Evolutionary conservation across 2,888 invertebrate species (phyloP).

Genomic region (Drosophila seclusa): DNA sequence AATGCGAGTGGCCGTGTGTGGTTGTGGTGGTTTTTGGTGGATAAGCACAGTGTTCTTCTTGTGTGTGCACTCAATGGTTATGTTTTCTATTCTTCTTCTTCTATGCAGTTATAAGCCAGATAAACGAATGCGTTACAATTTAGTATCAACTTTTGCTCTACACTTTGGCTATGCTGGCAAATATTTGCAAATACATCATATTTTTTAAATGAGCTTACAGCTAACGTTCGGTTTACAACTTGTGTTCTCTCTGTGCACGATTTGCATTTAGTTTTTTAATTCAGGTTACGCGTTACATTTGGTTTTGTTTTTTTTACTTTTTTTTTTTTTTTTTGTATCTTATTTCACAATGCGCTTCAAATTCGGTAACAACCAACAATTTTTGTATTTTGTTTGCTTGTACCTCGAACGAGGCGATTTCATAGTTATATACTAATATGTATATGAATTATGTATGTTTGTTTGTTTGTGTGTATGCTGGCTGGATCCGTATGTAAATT

Average conservation of each 20-base stretch:
- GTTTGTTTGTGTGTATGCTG: conserved; percentile 42
- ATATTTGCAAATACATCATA: conserved; percentile 27
- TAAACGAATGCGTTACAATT: conserved; percentile 36
- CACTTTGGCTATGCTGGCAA: conserved; percentile 24
- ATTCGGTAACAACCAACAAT: conserved; percentile 59
- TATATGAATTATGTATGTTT: conserved; percentile 30
- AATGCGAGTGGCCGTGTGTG: conserved; percentile 2
- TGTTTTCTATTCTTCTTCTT: conserved; percentile 6
- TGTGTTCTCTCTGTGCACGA: conserved; percentile 36
- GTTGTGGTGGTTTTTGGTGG: not conserved
- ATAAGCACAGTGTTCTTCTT: conserved; percentile 12
- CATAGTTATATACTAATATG: conserved; percentile 42
- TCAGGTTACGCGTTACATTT: conserved; percentile 71
- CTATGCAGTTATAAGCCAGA: conserved; percentile 28
- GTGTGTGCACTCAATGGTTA: conserved; percentile 18
- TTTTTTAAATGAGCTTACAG: conserved; percentile 60
- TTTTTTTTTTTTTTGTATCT: conserved; percentile 19
- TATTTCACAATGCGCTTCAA: conserved; percentile 56
- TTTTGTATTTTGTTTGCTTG: conserved; percentile 55
- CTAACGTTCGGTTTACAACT: conserved; percentile 49
- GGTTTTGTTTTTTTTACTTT: conserved; percentile 41
- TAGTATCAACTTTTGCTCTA: conserved; percentile 30
- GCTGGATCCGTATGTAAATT: conserved; percentile 59
- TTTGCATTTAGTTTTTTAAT: conserved; percentile 50
- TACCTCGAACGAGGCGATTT: conserved; percentile 45